Percentiles rank a stretch among this genome's conserved stretches.
These are phyloP conservation scores for Brenthis ino DNA, from an alignment of 2,888 invertebrate species.

Conservation along the genomic window DNA sequence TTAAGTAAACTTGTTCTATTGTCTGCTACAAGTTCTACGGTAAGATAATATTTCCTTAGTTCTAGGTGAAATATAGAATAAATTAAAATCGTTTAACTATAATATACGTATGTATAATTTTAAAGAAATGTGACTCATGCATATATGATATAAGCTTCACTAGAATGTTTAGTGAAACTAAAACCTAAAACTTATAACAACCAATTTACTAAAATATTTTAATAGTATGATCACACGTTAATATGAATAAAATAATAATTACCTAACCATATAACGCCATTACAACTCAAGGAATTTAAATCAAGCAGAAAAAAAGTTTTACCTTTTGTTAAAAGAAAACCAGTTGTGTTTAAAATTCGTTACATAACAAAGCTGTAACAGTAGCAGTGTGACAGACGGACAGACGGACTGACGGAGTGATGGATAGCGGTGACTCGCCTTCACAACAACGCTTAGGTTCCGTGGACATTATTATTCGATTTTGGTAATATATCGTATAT, in stretches of 20 bases:
- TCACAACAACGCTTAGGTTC: constrained; percentile 33
- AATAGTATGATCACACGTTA: no score
- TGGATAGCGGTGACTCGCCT: constrained; percentile 50
- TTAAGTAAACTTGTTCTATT: constrained; percentile 5
- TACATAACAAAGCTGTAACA: constrained; percentile 34
- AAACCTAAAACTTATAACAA: no score
- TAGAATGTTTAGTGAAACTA: no score
- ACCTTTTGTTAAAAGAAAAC: background rate
- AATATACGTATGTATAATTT: no score
- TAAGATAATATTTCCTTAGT: no score
- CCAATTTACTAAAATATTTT: no score
- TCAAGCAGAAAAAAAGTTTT: background rate
- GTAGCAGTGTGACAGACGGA: constrained; percentile 29
- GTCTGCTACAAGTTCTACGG: background rate
- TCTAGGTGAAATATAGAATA: no score
- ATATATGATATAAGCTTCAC: no score
- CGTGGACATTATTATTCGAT: background rate
- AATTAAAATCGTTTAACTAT: no score
- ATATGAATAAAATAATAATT: no score
- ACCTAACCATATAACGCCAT: no score
- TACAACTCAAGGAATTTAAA: background rate
- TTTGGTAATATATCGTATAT: background rate
- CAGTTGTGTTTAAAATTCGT: constrained; percentile 17
- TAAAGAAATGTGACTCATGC: no score
- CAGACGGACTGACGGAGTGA: constrained; percentile 46